Percentiles rank a stretch among this genome's conserved stretches.
Conservation (phyloP, 64 coral and sea anemone genomes). For the Acropora tenuis region DNA sequence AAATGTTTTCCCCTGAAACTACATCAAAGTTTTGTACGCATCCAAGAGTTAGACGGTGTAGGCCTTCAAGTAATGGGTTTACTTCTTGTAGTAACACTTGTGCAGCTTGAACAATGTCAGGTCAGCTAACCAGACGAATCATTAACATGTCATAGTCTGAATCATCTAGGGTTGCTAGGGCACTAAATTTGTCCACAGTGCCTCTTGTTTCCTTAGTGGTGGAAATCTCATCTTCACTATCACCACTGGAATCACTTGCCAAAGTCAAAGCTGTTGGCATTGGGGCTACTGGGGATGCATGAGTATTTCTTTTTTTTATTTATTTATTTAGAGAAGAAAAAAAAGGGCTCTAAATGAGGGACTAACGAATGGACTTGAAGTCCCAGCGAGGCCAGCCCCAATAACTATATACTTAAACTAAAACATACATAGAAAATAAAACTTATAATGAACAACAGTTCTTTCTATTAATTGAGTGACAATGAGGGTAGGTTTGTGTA, state of each 20-base stretch:
- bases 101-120: background rate
- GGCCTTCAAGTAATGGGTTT: no score
- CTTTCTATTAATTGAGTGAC: no score
- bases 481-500: no score
- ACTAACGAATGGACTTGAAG: no score
- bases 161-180: conserved; percentile 23
- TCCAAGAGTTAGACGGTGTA: conserved; percentile 54
- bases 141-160: conserved; percentile 31
- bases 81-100: background rate
- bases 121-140: conserved; percentile 42
- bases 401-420: no score
- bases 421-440: no score
- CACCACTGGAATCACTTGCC: background rate
- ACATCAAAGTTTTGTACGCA: conserved; percentile 40
- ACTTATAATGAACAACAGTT: no score
- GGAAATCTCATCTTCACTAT: conserved; percentile 31
- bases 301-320: no score
- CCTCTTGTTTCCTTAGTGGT: background rate
- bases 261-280: background rate
- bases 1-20: background rate
- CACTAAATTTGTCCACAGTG: background rate
- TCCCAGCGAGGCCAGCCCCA: no score
- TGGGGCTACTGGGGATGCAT: background rate
- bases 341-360: no score
- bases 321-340: no score